Percentiles rank a stretch among this genome's conserved stretches.
These are phyloP conservation scores for Drosophila tanythrix DNA, from an alignment of 2,888 invertebrate genomes.

Conservation along the genomic window DNA sequence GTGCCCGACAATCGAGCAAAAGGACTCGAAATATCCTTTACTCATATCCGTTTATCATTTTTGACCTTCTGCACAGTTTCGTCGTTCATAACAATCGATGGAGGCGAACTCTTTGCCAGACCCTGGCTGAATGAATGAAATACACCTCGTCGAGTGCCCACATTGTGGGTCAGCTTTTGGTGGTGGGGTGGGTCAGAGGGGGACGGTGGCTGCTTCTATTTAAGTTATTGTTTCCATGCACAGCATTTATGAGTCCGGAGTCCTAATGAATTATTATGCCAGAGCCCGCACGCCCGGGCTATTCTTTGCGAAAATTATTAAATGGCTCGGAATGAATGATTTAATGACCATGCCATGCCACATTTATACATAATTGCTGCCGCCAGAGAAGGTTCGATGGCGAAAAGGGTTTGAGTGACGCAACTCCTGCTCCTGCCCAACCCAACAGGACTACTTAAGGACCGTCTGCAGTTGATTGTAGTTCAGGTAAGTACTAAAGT, in stretches of 20 bases:
- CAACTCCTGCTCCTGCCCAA: constrained; percentile 8
- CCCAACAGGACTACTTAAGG: neutral
- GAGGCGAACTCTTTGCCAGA: constrained; percentile 39
- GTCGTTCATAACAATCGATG: constrained; percentile 61
- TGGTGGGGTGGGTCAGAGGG: neutral
- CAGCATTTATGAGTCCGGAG: constrained; percentile 64
- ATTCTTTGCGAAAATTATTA: constrained; percentile 72
- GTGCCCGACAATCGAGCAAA: constrained; percentile 58
- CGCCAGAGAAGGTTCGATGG: constrained; percentile 54
- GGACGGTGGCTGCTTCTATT: constrained; percentile 34
- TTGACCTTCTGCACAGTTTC: constrained; percentile 78
- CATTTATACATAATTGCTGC: constrained; percentile 64
- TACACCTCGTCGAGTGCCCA: constrained; percentile 34
- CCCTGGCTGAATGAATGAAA: constrained; percentile 13
- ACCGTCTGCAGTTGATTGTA: neutral
- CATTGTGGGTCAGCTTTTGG: constrained; percentile 29
- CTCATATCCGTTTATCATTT: constrained; percentile 83
- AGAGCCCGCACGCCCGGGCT: constrained; percentile 43
- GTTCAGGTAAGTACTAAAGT: constrained; percentile 35
- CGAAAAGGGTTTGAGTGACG: constrained; percentile 51
- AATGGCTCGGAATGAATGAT: constrained; percentile 82
- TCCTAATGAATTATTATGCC: constrained; percentile 74
- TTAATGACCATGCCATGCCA: constrained; percentile 75
- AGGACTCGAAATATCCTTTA: constrained; percentile 69
- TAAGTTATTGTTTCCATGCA: constrained; percentile 70